Percentiles rank a stretch among this genome's conserved stretches.
phyloP scores from a whole-genome alignment of 2,797 vertebrate species.

The Lemur catta region DNA sequence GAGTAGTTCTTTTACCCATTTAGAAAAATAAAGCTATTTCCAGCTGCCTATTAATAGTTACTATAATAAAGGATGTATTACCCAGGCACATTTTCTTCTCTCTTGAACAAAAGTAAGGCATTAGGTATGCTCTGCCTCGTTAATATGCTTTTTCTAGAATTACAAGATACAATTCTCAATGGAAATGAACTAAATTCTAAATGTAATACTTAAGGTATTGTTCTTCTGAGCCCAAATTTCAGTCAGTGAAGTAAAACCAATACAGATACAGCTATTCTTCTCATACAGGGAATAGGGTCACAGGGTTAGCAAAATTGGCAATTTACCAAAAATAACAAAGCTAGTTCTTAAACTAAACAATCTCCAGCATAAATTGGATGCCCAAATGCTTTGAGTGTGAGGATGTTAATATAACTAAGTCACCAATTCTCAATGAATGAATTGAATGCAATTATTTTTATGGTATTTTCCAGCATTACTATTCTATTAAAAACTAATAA shows the following conservation, averaged over 20 bases:
- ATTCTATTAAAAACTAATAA: background rate
- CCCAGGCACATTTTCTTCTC: background rate
- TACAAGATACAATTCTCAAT: background rate
- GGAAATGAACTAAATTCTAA: conserved; percentile 44
- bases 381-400: background rate
- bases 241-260: conserved; percentile 36
- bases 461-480: background rate
- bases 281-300: background rate
- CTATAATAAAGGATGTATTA: background rate
- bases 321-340: conserved; percentile 42
- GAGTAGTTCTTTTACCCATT: background rate
- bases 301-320: background rate
- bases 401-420: background rate
- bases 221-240: conserved; percentile 25
- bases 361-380: background rate
- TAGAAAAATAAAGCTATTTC: background rate
- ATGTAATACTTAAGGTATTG: background rate
- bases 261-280: background rate
- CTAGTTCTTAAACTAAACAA: background rate
- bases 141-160: background rate
- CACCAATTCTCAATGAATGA: background rate
- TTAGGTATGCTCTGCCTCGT: background rate
- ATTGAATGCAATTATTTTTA: background rate
- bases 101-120: background rate
- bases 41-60: background rate